Conservation (phyloP, 2,113 vertebrate genomes). For the Pitta sordida region DNA sequence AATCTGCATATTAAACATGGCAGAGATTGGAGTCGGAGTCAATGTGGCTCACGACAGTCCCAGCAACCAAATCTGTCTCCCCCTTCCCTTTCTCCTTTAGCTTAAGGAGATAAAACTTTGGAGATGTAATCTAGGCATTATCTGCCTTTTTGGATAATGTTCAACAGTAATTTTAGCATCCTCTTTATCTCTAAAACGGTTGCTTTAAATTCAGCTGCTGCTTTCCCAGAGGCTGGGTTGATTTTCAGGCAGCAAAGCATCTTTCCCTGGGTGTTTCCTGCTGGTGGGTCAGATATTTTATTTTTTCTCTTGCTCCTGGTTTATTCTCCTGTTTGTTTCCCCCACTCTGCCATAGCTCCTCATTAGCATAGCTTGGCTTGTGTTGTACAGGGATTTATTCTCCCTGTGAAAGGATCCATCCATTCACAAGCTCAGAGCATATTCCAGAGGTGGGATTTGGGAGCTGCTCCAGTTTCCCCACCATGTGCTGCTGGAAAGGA, state of each 20-base stretch:
- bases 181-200: conserved; percentile 23
- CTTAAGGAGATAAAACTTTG: conserved; percentile 36
- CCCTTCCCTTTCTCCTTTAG: neutral
- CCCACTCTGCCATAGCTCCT: neutral
- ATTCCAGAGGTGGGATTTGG: neutral
- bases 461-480: neutral
- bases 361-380: neutral
- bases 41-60: neutral
- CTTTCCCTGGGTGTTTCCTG: neutral
- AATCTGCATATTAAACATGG: conserved; percentile 26
- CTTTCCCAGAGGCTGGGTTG: neutral
- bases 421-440: neutral
- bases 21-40: neutral
- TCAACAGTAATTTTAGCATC: conserved; percentile 38
- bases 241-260: neutral
- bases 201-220: conserved; percentile 4
- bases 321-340: neutral
- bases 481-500: neutral
- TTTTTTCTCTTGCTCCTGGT: neutral
- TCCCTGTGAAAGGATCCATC: neutral
- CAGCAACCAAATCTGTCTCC: neutral
- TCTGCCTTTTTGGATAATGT: conserved; percentile 46
- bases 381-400: neutral
- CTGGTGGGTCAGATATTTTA: neutral
- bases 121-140: conserved; percentile 49